Percentiles rank a stretch among this genome's conserved stretches.
phyloP scores from a whole-genome alignment of 35 echinoderm and acorn worm genomes.

The Eucidaris tribuloides region DNA sequence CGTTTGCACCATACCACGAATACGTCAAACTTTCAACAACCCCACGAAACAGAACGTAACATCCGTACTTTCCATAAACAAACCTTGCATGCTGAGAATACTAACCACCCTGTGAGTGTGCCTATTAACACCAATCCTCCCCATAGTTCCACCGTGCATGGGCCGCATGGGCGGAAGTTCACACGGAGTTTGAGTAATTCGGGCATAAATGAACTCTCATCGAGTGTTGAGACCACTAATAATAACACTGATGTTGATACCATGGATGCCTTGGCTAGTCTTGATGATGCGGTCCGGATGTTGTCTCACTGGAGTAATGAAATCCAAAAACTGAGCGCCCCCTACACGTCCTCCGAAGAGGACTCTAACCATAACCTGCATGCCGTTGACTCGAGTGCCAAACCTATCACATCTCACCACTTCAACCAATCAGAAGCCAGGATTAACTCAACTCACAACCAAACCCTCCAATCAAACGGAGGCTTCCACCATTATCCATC shows the following conservation, averaged over 20 bases:
- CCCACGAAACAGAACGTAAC: background rate
- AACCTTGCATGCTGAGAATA: constrained; percentile 13
- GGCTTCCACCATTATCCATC: constrained; percentile 1
- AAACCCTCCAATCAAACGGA: constrained; percentile 33
- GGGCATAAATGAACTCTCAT: constrained; percentile 22
- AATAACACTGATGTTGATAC: constrained; percentile 1
- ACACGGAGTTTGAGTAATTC: background rate
- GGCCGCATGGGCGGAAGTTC: background rate
- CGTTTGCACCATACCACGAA: too few relatives aligned
- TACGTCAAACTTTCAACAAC: too few relatives aligned
- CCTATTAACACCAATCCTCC: constrained; percentile 2
- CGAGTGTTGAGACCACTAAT: background rate
- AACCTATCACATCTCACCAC: background rate
- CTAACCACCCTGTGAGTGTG: constrained; percentile 17
- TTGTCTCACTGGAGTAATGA: constrained; percentile 44
- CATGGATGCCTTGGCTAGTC: constrained; percentile 23
- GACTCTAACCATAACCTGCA: constrained; percentile 14
- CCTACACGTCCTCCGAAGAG: background rate
- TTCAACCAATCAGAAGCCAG: constrained; percentile 8
- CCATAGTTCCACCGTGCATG: background rate
- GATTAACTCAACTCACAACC: background rate
- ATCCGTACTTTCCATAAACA: constrained; percentile 21
- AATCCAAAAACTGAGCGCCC: constrained; percentile 28
- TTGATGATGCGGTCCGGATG: constrained; percentile 63
- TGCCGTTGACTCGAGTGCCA: background rate